Evolutionary conservation across 2,113 vertebrate genomes (phyloP), one percentile per base, ranked within the genome.

Genomic region (Eptesicus fuscus): DNA sequence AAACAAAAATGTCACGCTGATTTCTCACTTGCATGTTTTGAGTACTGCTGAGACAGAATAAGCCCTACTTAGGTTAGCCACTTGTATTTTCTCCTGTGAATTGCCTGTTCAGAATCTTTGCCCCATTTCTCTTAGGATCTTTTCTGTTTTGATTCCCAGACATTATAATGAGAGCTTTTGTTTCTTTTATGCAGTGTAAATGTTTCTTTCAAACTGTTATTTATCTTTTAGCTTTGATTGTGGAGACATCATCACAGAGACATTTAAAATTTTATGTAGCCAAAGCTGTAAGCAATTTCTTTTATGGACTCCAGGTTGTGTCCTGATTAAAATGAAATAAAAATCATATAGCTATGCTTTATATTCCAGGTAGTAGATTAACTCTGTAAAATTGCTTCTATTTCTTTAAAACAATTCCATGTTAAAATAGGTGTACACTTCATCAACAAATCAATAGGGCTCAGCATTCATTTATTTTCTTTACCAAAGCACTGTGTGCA

Each of bases 261-360:
- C 5, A 1, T 90, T 70, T 67, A 42, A 95, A 74, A 47, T 94
- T 91, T 89, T 91, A 71, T 91, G 37, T 69, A 92, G 40, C 69
- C 40, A 80, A 88, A 73, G 94, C 49, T 82, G 49, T 59, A 89
- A 83, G 40, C 32, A 90, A 88, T 88, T 88, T 83, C 37, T 96
- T 96, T 94, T 92, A 88, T 83, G 51, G 59, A 61, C 32, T 93
- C 47, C 67, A 94, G 49, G 70, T 79, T 74, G n/a, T 82, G 8
- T 77, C 5, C 12, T 71, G 12, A 94, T 95, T 84, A 95, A 96
- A 97, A 90, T 44, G 80, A 71, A 92, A 84, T 85, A 88, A 70
- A 90, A 40, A 92, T 53, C 16, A 51, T 82, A n/a, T 73, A 82
- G 32, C 44, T 93, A 8, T 71, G 28, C 89, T 83, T 83, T 92